Evolutionary conservation across 2,797 vertebrate species (phyloP), one percentile per base, ranked within the genome.

Genomic region (Poecilia wingei): DNA sequence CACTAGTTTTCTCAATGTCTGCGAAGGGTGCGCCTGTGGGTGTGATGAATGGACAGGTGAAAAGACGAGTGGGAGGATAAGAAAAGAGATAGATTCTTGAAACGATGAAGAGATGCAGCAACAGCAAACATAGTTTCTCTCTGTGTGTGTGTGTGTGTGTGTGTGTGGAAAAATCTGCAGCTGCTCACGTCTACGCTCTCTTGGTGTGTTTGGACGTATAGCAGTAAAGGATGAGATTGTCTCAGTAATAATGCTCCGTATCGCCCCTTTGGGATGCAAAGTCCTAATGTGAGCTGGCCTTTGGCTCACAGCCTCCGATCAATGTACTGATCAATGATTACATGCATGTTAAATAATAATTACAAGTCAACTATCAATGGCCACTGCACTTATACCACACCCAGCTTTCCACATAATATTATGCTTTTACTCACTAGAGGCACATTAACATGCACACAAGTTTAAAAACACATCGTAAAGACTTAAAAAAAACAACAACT

Each of bases 271-370:
- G 93, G 94, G 94, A 94, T 82, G 76, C 78, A 82, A 90, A 88
- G 92, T 94, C 91, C 93, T 93, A 94, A 95, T 91, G 93, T 91
- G 90, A 91, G 86, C 87, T 93, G 93, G 93, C 93, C 94, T 95
- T 95, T 93, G 93, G 88, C 92, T 91, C 91, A 82, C 87, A 91
- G 91, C 93, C 92, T 88, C 80, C 84, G 80, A 95, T 95, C 93
- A 94, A 95, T 94, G 89, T 61, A 87, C 33, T 66, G 84, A 96
- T 96, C 94, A 93, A 95, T 95, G 91, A 84, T 90, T 94, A 95
- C 92, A 92, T 94, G 92, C 94, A 95, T 93, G 94, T 95, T 95
- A 96, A 96, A 96, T 96, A 96, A 96, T 95, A 96, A 95, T 95
- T 94, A 93, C 92, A 94, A 91, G 93, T 89, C 93, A 93, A 93